Percentiles rank a stretch among this genome's conserved stretches.
phyloP scores from a whole-genome alignment of 2,888 invertebrate genomes.

The Mechanitis messenoides region DNA sequence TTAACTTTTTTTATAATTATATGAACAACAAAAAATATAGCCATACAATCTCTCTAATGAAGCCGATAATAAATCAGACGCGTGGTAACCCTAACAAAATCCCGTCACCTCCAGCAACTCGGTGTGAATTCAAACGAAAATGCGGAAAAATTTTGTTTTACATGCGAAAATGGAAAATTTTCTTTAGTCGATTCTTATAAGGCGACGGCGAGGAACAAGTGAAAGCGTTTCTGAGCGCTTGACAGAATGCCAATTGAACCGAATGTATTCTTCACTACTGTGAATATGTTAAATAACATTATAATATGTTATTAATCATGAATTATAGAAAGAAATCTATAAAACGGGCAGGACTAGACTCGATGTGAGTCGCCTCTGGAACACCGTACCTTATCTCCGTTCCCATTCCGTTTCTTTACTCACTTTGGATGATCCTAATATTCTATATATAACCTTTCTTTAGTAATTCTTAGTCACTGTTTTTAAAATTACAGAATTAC shows the following conservation, averaged over 20 bases:
- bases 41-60: neutral
- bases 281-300: slow-evolving; percentile 21
- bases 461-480: too few species aligned
- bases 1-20: too few species aligned
- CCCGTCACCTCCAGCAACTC: slow-evolving; percentile 65
- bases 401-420: too few species aligned
- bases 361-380: too few species aligned
- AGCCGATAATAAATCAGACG: slow-evolving; percentile 19
- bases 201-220: slow-evolving; percentile 41
- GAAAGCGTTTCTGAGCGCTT: slow-evolving; percentile 38
- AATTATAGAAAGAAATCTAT: too few species aligned
- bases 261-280: slow-evolving; percentile 41
- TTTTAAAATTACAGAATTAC: too few species aligned
- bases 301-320: too few species aligned
- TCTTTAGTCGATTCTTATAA: slow-evolving; percentile 29
- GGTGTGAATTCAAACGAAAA: slow-evolving; percentile 59
- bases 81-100: slow-evolving; percentile 51
- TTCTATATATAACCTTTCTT: too few species aligned
- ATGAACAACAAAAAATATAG: too few species aligned
- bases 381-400: too few species aligned
- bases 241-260: slow-evolving; percentile 59
- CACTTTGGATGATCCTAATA: too few species aligned
- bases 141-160: slow-evolving; percentile 71
- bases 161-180: slow-evolving; percentile 64
- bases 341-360: too few species aligned